Evolutionary conservation across 1,140 invertebrate genomes (phyloP).

Genomic region (Bombus cullumanus): DNA sequence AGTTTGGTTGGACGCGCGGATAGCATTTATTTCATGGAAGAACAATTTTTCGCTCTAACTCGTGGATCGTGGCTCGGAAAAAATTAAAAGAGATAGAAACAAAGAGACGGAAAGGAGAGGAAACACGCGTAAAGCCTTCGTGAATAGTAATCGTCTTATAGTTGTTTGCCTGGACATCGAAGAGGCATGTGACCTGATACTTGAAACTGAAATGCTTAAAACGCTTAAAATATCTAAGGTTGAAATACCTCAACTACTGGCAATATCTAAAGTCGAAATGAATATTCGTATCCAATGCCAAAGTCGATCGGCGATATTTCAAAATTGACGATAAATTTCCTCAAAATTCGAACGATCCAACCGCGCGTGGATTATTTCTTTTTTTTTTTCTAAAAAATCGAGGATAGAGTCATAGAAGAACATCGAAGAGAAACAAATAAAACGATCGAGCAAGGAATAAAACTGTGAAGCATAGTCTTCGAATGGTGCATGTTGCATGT

Average conservation of each 20-base stretch:
- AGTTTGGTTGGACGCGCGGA: neutral
- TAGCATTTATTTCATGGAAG: neutral
- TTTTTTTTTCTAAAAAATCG: no score
- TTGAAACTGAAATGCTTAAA: neutral
- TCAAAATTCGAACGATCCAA: no score
- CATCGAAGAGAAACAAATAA: neutral
- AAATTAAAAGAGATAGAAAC: neutral
- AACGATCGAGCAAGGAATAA: neutral
- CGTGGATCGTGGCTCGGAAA: neutral
- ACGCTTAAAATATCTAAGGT: no score
- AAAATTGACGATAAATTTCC: no score
- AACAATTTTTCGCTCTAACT: neutral
- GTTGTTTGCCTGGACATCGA: no score
- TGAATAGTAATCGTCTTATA: no score
- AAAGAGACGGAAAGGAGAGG: neutral
- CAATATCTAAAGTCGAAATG: no score
- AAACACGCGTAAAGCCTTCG: no score
- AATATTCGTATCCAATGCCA: neutral
- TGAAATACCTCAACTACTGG: no score
- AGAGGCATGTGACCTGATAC: neutral
- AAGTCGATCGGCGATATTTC: no score
- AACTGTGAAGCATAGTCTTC: neutral
- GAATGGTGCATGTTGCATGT: neutral
- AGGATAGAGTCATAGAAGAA: neutral
- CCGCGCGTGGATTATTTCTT: no score